These are phyloP conservation scores for Clarias platycephalus DNA, from an alignment of 2,797 vertebrate genomes.

Conservation along the genomic window DNA sequence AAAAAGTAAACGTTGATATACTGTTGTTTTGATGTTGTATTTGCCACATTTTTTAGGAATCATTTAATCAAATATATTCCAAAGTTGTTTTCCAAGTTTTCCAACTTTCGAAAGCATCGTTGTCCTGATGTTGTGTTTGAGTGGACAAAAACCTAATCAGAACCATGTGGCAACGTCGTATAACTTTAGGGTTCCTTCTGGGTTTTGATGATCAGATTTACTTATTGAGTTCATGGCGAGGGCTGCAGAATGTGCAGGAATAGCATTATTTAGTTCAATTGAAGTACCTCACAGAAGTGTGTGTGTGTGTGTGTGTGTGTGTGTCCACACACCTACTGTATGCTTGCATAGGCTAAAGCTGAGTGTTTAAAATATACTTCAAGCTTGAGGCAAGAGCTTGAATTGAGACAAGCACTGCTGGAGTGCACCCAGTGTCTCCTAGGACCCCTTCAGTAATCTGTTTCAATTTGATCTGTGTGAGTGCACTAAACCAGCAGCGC, in stretches of 20 bases:
- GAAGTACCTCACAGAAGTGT: background rate
- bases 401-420: constrained; percentile 52
- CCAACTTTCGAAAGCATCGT: too few relatives aligned
- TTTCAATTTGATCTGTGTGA: constrained; percentile 66
- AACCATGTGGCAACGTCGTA: too few relatives aligned
- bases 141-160: too few relatives aligned
- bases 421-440: constrained; percentile 54
- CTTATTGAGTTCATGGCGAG: too few relatives aligned
- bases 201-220: too few relatives aligned
- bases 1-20: too few relatives aligned
- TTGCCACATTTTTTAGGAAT: too few relatives aligned
- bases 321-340: background rate
- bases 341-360: constrained; percentile 37
- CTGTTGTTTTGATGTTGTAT: too few relatives aligned
- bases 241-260: background rate
- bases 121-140: too few relatives aligned
- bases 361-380: constrained; percentile 54
- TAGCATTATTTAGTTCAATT: background rate
- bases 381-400: constrained; percentile 46
- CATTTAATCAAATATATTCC: too few relatives aligned
- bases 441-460: constrained; percentile 63
- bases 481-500: constrained; percentile 59
- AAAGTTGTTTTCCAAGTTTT: too few relatives aligned
- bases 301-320: constrained; percentile 26
- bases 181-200: too few relatives aligned